Evolutionary conservation across 2,888 invertebrate species (phyloP).

Genomic region (Netelia virgata): DNA sequence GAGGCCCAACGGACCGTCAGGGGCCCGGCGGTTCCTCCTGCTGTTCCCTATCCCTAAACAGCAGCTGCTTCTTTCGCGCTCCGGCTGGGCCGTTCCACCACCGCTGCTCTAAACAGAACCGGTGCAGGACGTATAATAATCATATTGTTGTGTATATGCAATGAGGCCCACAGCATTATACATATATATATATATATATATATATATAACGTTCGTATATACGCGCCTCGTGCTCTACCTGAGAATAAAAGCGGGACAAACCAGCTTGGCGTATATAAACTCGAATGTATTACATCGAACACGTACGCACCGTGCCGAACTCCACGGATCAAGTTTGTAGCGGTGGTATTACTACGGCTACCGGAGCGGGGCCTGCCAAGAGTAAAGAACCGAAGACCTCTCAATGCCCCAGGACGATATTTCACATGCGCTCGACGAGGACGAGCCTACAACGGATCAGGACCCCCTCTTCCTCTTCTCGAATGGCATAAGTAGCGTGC

Average conservation of each 20-base stretch:
- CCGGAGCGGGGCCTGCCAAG: conserved; percentile 10
- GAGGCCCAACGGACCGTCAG: conserved; percentile 65
- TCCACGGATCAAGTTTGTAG: background rate
- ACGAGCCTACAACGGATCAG: conserved; percentile 35
- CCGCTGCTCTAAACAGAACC: conserved; percentile 66
- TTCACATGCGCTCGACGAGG: background rate
- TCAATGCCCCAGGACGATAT: conserved; percentile 27
- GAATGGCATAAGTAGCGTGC: conserved; percentile 13
- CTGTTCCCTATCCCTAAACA: conserved; percentile 71
- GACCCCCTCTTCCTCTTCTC: conserved; percentile 22
- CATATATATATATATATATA: conserved; percentile 4
- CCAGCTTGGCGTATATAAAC: conserved; percentile 25
- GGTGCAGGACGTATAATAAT: conserved; percentile 79
- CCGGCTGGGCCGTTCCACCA: conserved; percentile 61
- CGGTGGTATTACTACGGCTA: conserved; percentile 14
- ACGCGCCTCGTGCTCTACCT: conserved; percentile 50
- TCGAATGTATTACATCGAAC: background rate
- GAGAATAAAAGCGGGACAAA: conserved; percentile 57
- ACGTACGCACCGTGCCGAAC: background rate
- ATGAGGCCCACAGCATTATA: conserved; percentile 55
- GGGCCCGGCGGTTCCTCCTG: conserved; percentile 64
- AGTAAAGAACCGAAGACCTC: conserved; percentile 44
- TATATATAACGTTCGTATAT: background rate
- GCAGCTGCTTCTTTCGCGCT: conserved; percentile 67
- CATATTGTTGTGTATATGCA: conserved; percentile 76